Evolutionary conservation across 1,140 invertebrate genomes (phyloP), one percentile per base, ranked within the genome.

Genomic region (Caenorhabditis latens): DNA sequence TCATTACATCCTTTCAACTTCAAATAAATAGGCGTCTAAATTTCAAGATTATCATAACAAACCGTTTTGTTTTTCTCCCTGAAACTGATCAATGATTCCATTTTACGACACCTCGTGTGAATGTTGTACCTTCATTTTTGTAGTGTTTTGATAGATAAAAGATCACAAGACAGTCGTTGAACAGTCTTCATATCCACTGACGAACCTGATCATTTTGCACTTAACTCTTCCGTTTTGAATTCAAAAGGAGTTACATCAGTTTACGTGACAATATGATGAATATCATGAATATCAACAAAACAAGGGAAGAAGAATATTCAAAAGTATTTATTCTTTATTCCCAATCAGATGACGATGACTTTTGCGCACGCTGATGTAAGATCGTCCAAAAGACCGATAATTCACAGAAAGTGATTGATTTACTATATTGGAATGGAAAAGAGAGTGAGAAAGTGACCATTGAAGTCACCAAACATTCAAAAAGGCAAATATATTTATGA

Each of bases 261-360:
- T 71, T 71, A 71, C 65, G 65, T 71, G 65, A 71, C 43, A 42
- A 32, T 32, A 32, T 32, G 32, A 32, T 32, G 32, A 67, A 67
- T 14, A 67, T 42, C 19, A 32, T 32, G 32, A 67, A 67, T 14
- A 67, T 42, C 19, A 67, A 40, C 6, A 67, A 67, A 46, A 71
- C 42, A n/a, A 46, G n/a, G n/a, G 21, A 13, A 32, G 13, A n/a
- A 32, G 63, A 71, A 71, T 71, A 42, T 71, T 71, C 67, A 71
- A 71, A 71, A 71, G 19, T 43, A 5, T 5, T 71, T 71, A 5
- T n/a, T 48, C 6, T 46, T 46, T 71, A 6, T 43, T 71, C 43
- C 71, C 32, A 32, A 79, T 79, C 71, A 79, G 67, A 71, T 71
- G 67, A 71, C 67, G 67, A 71, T 71, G 42, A 46, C 19, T 71